Evolutionary conservation across 2,797 vertebrate genomes (phyloP).

Genomic region (Bryconaethiops microstoma): DNA sequence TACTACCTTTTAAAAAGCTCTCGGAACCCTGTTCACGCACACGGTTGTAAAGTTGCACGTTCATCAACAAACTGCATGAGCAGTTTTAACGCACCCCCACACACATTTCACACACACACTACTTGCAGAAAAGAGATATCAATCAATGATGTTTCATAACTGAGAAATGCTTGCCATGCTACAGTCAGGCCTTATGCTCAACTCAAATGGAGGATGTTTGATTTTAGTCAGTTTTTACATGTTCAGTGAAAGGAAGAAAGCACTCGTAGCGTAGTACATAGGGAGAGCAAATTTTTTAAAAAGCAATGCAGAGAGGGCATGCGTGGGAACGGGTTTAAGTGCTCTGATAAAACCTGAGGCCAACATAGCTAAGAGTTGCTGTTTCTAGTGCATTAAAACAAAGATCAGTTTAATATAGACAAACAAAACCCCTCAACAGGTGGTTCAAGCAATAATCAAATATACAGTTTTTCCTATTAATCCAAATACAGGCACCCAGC

Average conservation of each 20-base stretch:
- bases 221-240: background rate
- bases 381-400: background rate
- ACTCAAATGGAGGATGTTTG: constrained; percentile 19
- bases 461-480: background rate
- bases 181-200: constrained; percentile 1
- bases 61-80: background rate
- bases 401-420: background rate
- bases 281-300: background rate
- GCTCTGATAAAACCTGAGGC: background rate
- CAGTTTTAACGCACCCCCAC: background rate
- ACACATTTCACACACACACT: constrained; percentile 11
- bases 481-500: background rate
- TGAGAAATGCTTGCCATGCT: constrained; percentile 15
- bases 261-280: background rate
- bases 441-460: background rate
- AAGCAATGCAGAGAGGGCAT: background rate
- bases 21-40: background rate
- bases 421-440: background rate
- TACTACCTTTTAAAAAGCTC: background rate
- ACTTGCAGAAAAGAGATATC: constrained; percentile 36
- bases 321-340: background rate
- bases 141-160: constrained; percentile 37
- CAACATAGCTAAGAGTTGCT: background rate
- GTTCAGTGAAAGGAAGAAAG: constrained; percentile 14
- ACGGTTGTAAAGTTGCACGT: background rate